Percentiles rank a stretch among this genome's conserved stretches.
Conservation (phyloP, 35 echinoderm and acorn worm genomes). For the Hemicentrotus pulcherrimus region DNA sequence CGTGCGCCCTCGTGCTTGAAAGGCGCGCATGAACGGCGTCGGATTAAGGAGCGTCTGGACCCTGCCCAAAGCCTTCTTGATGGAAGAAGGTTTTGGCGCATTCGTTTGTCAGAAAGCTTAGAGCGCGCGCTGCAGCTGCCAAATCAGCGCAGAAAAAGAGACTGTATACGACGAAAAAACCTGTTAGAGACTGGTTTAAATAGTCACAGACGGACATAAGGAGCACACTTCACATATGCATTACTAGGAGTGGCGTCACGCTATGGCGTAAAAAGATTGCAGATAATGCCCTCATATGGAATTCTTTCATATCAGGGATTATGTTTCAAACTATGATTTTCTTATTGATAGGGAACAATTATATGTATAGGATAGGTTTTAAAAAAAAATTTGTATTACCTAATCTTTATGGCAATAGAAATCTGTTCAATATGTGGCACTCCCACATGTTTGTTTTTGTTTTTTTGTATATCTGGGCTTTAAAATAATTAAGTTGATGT, state of each 20-base stretch:
- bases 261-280: conserved; percentile 10
- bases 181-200: background rate
- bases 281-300: background rate
- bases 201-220: conserved; percentile 15
- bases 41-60: background rate
- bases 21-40: background rate
- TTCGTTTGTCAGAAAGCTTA: background rate
- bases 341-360: no score
- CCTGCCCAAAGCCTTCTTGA: background rate
- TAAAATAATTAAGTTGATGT: no score
- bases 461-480: no score
- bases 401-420: no score
- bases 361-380: no score
- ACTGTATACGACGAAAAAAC: background rate
- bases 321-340: background rate
- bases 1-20: background rate
- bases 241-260: conserved; percentile 25
- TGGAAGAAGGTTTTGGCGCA: background rate
- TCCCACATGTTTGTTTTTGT: no score
- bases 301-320: background rate
- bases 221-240: background rate
- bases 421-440: no score
- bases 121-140: background rate
- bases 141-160: background rate
- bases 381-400: no score